A percentile compares a stretch with the other conserved stretches of the same genome.
phyloP scores from a whole-genome alignment of 53 echinoderm and acorn worm species.

The Zoroaster sp. region DNA sequence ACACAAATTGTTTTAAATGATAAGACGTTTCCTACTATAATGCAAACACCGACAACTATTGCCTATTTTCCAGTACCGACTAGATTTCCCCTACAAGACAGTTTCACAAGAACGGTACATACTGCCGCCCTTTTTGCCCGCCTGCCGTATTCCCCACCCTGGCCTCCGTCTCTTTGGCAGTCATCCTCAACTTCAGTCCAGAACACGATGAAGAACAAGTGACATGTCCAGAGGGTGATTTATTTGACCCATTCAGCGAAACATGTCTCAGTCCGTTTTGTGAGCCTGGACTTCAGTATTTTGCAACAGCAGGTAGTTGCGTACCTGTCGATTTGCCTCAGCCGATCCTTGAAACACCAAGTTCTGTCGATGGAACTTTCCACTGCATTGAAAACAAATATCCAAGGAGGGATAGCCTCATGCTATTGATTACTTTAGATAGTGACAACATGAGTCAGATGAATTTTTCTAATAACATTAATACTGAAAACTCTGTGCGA shows the following conservation, averaged over 20 bases:
- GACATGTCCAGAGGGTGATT: not conserved
- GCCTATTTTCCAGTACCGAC: not conserved
- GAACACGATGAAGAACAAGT: not conserved
- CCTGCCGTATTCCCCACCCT: not conserved
- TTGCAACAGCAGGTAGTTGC: not conserved
- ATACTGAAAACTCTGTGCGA: too few relatives aligned
- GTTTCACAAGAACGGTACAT: not conserved
- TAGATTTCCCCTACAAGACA: not conserved
- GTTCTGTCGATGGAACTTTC: not conserved
- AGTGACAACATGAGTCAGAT: not conserved
- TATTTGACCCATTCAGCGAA: not conserved
- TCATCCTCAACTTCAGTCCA: not conserved
- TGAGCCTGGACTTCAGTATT: not conserved
- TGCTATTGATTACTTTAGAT: not conserved
- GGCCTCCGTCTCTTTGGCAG: not conserved
- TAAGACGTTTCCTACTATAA: not conserved
- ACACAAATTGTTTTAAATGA: not conserved
- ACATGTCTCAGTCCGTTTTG: conserved; percentile 17
- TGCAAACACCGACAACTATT: not conserved
- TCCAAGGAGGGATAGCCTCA: not conserved
- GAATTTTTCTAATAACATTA: too few relatives aligned
- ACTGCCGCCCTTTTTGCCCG: not conserved
- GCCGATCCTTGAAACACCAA: not conserved
- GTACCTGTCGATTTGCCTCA: not conserved
- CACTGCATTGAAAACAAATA: not conserved